Percentiles rank a stretch among this genome's conserved stretches.
These are phyloP conservation scores for Datnioides undecimradiatus DNA, from an alignment of 2,113 vertebrate species.

Conservation along the genomic window DNA sequence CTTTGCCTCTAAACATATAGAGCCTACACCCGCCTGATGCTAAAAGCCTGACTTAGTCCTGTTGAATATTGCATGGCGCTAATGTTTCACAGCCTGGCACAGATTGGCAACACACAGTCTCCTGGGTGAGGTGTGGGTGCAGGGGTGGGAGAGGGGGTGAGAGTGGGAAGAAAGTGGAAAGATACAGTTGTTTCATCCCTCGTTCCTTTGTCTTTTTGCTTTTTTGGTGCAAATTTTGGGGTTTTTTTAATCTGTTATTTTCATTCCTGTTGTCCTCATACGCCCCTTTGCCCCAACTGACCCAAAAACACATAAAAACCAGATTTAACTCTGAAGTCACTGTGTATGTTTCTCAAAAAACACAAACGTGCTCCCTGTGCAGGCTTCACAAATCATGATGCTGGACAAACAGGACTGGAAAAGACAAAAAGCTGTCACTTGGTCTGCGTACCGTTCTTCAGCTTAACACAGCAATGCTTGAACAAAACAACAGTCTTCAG, in stretches of 20 bases:
- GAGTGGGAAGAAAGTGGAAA: conserved; percentile 8
- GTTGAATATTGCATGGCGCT: conserved; percentile 82
- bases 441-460: too few relatives aligned
- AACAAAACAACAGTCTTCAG: too few relatives aligned
- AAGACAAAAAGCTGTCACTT: not conserved
- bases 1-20: conserved; percentile 76
- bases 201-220: not conserved
- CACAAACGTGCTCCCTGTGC: not conserved
- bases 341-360: not conserved
- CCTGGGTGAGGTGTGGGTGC: conserved; percentile 51
- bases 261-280: not conserved
- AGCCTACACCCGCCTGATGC: conserved; percentile 54
- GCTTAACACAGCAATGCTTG: too few relatives aligned
- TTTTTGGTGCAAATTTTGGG: not conserved
- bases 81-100: conserved; percentile 78
- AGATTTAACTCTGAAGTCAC: not conserved
- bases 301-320: not conserved
- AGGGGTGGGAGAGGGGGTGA: not conserved
- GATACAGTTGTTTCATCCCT: not conserved
- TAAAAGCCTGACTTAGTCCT: conserved; percentile 84
- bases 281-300: not conserved
- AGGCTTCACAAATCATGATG: not conserved
- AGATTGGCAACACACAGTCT: conserved; percentile 75
- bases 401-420: not conserved
- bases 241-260: not conserved